These are phyloP conservation scores for Drosophila nasuta DNA, from an alignment of 1,140 invertebrate genomes.

Conservation along the genomic window DNA sequence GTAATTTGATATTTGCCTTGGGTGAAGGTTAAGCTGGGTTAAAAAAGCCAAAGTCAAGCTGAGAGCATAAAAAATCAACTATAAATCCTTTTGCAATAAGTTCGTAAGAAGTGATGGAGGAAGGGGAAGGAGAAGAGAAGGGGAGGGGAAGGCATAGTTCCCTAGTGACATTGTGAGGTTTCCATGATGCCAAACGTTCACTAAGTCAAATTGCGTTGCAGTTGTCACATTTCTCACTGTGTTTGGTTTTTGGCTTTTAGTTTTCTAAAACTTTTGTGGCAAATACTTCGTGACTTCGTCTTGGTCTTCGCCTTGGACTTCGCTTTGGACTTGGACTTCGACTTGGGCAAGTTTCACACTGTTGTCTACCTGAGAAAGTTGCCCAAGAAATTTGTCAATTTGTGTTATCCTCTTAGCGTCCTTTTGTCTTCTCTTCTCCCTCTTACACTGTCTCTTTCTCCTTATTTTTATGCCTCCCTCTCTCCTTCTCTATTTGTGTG, in stretches of 20 bases:
- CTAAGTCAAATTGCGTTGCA: slow-evolving; percentile 53
- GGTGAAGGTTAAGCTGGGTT: not conserved
- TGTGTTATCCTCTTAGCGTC: slow-evolving; percentile 63
- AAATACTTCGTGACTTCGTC: slow-evolving; percentile 49
- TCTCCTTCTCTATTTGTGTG: slow-evolving; percentile 1
- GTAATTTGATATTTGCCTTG: slow-evolving; percentile 8
- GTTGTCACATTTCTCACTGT: slow-evolving; percentile 59
- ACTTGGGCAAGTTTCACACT: slow-evolving; percentile 29
- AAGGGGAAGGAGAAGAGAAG: not conserved
- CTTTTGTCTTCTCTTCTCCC: not conserved
- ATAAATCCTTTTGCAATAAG: slow-evolving; percentile 38
- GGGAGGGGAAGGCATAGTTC: not conserved
- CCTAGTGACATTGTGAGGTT: slow-evolving; percentile 26
- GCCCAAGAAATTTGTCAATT: slow-evolving; percentile 59
- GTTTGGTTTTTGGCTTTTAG: slow-evolving; percentile 61
- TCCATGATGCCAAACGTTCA: slow-evolving; percentile 23
- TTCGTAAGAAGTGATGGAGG: slow-evolving; percentile 15
- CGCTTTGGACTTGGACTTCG: slow-evolving; percentile 6
- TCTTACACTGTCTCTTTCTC: not conserved
- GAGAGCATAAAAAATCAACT: slow-evolving; percentile 17
- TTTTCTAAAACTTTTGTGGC: slow-evolving; percentile 71
- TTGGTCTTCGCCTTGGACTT: not conserved
- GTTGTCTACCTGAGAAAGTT: slow-evolving; percentile 50
- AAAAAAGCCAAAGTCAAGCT: slow-evolving; percentile 5
- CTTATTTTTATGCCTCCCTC: not conserved